A percentile compares a stretch with the other conserved stretches of the same genome.
phyloP scores from a whole-genome alignment of 2,797 vertebrate species.

The Cyprinella venusta region DNA sequence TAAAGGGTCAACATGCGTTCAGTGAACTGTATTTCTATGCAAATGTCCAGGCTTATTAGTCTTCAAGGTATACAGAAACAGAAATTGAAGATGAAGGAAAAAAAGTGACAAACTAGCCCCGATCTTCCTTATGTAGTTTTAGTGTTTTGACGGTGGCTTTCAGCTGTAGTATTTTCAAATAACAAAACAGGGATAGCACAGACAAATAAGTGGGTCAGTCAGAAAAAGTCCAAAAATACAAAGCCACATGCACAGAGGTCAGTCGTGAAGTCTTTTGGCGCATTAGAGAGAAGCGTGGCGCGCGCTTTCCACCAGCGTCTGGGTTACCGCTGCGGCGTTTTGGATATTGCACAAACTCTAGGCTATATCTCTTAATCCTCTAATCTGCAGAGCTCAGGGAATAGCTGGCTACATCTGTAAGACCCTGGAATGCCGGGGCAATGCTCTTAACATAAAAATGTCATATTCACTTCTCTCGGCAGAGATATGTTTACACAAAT shows the following conservation, averaged over 20 bases:
- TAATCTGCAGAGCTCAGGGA: slow-evolving; percentile 60
- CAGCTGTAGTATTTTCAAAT: not conserved
- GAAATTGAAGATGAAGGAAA: not conserved
- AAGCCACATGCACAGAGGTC: slow-evolving; percentile 7
- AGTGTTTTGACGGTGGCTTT: slow-evolving; percentile 5
- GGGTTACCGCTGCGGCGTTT: slow-evolving; percentile 45
- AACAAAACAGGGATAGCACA: too few species aligned
- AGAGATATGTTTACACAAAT: slow-evolving; percentile 49
- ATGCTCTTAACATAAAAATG: slow-evolving; percentile 46
- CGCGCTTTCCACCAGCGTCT: slow-evolving; percentile 21
- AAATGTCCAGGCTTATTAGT: not conserved
- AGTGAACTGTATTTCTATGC: not conserved
- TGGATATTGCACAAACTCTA: slow-evolving; percentile 58
- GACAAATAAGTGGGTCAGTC: slow-evolving; percentile 42
- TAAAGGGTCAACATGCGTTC: not conserved
- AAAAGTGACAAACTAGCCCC: not conserved
- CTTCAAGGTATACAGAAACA: not conserved
- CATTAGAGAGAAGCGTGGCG: not conserved
- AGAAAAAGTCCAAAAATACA: slow-evolving; percentile 17
- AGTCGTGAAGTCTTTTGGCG: slow-evolving; percentile 14
- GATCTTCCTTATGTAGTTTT: not conserved
- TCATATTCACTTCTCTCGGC: slow-evolving; percentile 42
- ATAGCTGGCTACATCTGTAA: slow-evolving; percentile 57
- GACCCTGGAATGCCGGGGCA: slow-evolving; percentile 46
- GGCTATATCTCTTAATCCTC: slow-evolving; percentile 62